phyloP scores from a whole-genome alignment of 1,140 invertebrate genomes.

The Parapsyche elsis region DNA sequence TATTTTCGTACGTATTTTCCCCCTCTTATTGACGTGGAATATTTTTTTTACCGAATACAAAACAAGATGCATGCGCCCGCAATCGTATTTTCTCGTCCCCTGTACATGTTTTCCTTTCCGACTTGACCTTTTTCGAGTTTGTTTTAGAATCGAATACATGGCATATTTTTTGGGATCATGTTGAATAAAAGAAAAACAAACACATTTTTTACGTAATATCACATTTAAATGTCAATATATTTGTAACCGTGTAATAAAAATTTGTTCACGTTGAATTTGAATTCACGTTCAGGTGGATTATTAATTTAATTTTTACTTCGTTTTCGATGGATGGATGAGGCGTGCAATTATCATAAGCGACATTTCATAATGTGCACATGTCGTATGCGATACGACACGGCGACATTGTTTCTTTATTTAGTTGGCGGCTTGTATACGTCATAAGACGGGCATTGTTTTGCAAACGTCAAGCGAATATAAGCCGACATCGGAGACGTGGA shows the following conservation, averaged over 20 bases:
- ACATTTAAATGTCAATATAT: too few species aligned
- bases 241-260: too few species aligned
- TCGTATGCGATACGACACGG: neutral
- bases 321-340: too few species aligned
- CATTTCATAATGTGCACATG: neutral
- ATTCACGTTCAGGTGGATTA: too few species aligned
- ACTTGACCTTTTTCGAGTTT: neutral
- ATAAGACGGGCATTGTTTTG: neutral
- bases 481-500: conserved; percentile 12
- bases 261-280: too few species aligned
- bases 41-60: neutral
- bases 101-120: neutral
- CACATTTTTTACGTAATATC: too few species aligned
- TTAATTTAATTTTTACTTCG: too few species aligned
- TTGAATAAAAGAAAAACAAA: too few species aligned
- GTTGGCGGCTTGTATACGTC: neutral
- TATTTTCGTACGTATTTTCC: neutral
- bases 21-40: neutral
- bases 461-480: neutral
- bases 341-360: too few species aligned
- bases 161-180: too few species aligned
- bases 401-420: neutral
- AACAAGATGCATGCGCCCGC: neutral
- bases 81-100: neutral
- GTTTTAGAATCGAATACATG: neutral